Percentiles rank a stretch among this genome's conserved stretches.
Evolutionary conservation across 2,113 vertebrate species (phyloP).

Genomic region (Sphyrna mokarran): DNA sequence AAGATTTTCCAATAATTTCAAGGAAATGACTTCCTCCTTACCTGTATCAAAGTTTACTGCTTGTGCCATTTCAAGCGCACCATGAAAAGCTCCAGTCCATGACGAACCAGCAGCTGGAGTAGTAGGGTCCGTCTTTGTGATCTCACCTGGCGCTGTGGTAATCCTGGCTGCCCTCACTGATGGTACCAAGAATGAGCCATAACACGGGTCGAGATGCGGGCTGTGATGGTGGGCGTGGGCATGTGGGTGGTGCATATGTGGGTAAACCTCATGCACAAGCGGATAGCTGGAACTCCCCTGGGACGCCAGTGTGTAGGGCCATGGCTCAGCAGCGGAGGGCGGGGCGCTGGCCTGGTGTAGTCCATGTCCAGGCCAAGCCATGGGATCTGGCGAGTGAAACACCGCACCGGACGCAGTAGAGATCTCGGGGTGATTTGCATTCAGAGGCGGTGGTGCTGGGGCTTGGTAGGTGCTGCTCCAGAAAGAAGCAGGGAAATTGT

Average conservation of each 20-base stretch:
- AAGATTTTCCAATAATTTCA: too few relatives aligned
- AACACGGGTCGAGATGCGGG: slow-evolving; percentile 71
- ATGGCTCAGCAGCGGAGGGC: slow-evolving; percentile 69
- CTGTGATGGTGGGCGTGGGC: slow-evolving; percentile 67
- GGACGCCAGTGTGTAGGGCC: slow-evolving; percentile 81
- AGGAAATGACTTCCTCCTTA: slow-evolving; percentile 45
- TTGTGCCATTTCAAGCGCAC: slow-evolving; percentile 76
- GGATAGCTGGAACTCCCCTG: slow-evolving; percentile 76
- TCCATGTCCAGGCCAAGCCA: slow-evolving; percentile 75
- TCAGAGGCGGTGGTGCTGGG: slow-evolving; percentile 68
- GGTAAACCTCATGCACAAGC: slow-evolving; percentile 81
- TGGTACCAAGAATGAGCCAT: slow-evolving; percentile 78
- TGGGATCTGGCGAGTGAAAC: slow-evolving; percentile 69
- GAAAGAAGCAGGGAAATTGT: slow-evolving; percentile 67
- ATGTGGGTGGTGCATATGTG: slow-evolving; percentile 67
- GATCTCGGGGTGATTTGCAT: slow-evolving; percentile 77
- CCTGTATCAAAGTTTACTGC: slow-evolving; percentile 79
- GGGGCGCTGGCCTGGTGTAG: slow-evolving; percentile 72
- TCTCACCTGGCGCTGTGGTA: slow-evolving; percentile 65
- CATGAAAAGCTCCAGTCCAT: slow-evolving; percentile 79
- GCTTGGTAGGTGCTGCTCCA: slow-evolving; percentile 82
- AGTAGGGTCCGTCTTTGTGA: slow-evolving; percentile 71
- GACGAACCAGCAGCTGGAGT: slow-evolving; percentile 64
- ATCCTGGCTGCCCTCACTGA: slow-evolving; percentile 67
- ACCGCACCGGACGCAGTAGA: slow-evolving; percentile 64